Evolutionary conservation across 2,888 invertebrate species (phyloP).

Genomic region (Leptinotarsa juncta): DNA sequence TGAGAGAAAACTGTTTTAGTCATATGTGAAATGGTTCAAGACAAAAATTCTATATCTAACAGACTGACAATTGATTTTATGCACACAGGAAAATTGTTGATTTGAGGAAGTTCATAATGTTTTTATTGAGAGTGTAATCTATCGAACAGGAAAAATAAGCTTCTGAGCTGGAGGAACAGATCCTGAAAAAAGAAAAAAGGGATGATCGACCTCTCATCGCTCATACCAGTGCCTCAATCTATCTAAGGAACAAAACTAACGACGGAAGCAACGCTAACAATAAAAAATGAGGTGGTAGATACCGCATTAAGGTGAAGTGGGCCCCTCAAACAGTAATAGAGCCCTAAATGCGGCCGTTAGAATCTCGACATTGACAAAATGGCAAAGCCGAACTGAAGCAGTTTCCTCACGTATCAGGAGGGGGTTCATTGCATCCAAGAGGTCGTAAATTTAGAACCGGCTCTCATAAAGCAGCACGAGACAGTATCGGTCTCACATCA

Average conservation of each 20-base stretch:
- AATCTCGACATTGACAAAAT: conserved; percentile 63
- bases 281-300: conserved; percentile 51
- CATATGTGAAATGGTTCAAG: too few species aligned
- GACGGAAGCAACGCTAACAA: conserved; percentile 30
- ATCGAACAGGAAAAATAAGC: too few species aligned
- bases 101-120: too few species aligned
- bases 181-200: background rate
- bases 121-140: too few species aligned
- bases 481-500: conserved; percentile 65
- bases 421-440: conserved; percentile 55
- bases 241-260: conserved; percentile 31
- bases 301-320: conserved; percentile 52
- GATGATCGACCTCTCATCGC: background rate
- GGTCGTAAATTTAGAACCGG: conserved; percentile 63
- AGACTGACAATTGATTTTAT: too few species aligned
- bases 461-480: conserved; percentile 64
- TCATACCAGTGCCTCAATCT: conserved; percentile 19
- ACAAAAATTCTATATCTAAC: too few species aligned
- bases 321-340: conserved; percentile 52
- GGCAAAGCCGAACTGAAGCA: conserved; percentile 56
- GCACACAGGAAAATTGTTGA: too few species aligned
- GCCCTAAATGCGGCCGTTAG: conserved; percentile 51
- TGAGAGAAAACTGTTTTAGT: too few species aligned
- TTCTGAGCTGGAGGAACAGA: too few species aligned
- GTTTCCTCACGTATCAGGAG: conserved; percentile 62